Evolutionary conservation across 2,888 invertebrate genomes (phyloP).

Genomic region (Oligia latruncula): DNA sequence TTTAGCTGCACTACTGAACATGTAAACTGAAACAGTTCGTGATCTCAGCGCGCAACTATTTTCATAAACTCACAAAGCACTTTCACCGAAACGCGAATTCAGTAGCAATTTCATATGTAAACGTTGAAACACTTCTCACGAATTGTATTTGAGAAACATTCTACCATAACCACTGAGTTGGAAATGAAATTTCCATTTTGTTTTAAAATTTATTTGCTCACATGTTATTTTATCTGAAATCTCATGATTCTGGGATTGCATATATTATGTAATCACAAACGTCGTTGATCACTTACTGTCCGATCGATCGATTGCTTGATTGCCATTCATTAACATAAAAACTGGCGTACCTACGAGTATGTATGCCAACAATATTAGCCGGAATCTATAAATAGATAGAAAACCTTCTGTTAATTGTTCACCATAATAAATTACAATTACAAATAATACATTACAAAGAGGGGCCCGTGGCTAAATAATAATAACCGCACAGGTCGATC

Average conservation of each 20-base stretch:
- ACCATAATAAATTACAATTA: background rate
- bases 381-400: background rate
- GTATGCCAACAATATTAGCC: too few species aligned
- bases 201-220: conserved; percentile 10
- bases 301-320: too few species aligned
- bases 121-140: conserved; percentile 16
- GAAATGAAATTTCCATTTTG: conserved; percentile 39
- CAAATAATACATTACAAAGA: too few species aligned
- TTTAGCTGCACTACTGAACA: conserved; percentile 5
- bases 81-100: conserved; percentile 11
- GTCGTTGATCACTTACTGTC: background rate
- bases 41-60: conserved; percentile 35
- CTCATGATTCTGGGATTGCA: background rate
- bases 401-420: background rate
- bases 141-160: conserved; percentile 30
- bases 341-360: too few species aligned
- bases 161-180: conserved; percentile 6
- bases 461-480: too few species aligned
- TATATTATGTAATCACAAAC: background rate
- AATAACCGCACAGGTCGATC: too few species aligned
- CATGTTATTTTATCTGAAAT: background rate
- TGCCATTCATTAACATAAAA: background rate
- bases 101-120: conserved; percentile 25
- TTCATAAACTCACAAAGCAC: conserved; percentile 16
- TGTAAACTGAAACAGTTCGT: background rate